Evolutionary conservation across 2,113 vertebrate genomes (phyloP).

Genomic region (Agapornis roseicollis): DNA sequence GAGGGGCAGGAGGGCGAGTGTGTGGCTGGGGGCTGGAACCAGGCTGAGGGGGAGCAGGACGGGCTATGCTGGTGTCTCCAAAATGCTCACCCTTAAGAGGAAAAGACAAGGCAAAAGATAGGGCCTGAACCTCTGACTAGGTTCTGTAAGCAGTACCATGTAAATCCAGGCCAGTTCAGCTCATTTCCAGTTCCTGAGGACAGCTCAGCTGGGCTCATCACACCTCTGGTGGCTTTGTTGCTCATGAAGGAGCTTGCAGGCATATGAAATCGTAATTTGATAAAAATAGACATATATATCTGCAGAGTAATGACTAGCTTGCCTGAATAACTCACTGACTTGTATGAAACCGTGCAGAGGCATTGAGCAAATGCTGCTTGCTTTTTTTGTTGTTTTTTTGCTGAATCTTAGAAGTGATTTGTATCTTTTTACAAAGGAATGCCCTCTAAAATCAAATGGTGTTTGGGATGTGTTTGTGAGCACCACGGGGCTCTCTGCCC

Average conservation of each 20-base stretch:
- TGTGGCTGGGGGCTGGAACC: neutral
- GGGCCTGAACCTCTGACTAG: neutral
- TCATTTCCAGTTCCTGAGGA: neutral
- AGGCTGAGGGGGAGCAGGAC: neutral
- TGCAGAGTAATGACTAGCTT: constrained; percentile 41
- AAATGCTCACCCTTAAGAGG: neutral
- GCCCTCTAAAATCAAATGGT: neutral
- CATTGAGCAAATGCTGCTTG: constrained; percentile 43
- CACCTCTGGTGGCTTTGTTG: constrained; percentile 27
- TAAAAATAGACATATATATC: constrained; percentile 58
- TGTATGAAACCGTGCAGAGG: neutral
- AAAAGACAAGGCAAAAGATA: accelerated
- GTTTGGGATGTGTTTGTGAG: neutral
- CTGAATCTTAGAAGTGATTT: neutral
- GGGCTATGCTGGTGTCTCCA: neutral
- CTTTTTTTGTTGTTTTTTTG: neutral
- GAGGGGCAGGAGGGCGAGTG: accelerated
- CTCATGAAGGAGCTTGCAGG: constrained; percentile 57
- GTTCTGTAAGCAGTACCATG: neutral
- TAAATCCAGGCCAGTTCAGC: neutral
- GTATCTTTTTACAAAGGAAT: constrained; percentile 29
- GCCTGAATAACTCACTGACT: constrained; percentile 29
- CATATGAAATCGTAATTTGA: constrained; percentile 47
- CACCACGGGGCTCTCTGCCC: neutral
- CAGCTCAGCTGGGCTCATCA: neutral